These are phyloP conservation scores for Drosophila paramelanica DNA, from an alignment of 2,888 invertebrate species.

Conservation along the genomic window DNA sequence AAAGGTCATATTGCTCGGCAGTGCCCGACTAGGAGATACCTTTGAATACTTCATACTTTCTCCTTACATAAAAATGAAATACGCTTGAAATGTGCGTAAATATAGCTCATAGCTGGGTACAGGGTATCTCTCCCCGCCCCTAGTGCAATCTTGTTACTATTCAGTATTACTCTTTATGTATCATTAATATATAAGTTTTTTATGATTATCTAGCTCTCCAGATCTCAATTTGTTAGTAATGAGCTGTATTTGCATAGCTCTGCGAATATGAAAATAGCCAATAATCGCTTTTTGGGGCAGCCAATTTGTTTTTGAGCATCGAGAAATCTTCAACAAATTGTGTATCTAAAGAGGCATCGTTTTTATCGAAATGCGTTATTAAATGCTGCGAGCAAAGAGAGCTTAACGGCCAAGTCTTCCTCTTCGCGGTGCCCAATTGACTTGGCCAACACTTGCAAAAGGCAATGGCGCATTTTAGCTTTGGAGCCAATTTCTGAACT, in stretches of 20 bases:
- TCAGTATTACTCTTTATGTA: no score
- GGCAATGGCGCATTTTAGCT: neutral
- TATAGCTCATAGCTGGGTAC: no score
- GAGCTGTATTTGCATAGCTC: slow-evolving; percentile 1
- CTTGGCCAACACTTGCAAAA: slow-evolving; percentile 12
- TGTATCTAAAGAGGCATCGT: slow-evolving; percentile 24
- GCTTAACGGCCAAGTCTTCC: slow-evolving; percentile 15
- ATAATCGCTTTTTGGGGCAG: slow-evolving; percentile 17
- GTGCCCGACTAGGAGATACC: no score
- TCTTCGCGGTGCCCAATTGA: slow-evolving; percentile 12
- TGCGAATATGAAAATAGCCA: slow-evolving; percentile 7
- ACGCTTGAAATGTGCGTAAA: no score
- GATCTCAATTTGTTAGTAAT: neutral
- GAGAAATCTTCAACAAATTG: slow-evolving; percentile 32
- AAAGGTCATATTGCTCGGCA: no score
- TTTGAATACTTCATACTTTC: no score
- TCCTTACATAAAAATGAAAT: no score
- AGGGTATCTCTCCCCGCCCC: no score
- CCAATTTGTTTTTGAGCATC: slow-evolving; percentile 11
- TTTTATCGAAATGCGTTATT: slow-evolving; percentile 40
- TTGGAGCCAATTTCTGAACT: slow-evolving; percentile 46
- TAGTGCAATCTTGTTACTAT: no score
- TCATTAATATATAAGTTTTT: neutral
- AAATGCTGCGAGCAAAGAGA: slow-evolving; percentile 40
- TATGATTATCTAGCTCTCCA: neutral